Evolutionary conservation across 2,797 vertebrate species (phyloP).

Genomic region (Anguilla anguilla): DNA sequence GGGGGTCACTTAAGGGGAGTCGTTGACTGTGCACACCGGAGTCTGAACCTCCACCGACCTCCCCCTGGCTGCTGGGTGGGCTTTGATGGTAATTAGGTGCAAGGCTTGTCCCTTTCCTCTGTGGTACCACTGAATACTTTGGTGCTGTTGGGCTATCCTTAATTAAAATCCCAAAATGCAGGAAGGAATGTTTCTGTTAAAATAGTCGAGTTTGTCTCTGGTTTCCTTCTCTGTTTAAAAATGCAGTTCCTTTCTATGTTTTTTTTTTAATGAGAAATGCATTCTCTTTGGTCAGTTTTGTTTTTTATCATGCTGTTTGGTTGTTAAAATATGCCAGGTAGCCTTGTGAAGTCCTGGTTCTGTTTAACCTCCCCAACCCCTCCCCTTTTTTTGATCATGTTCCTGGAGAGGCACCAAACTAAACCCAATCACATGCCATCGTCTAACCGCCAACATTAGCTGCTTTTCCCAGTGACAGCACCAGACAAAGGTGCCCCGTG

Average conservation of each 20-base stretch:
- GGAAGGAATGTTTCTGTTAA: conserved; percentile 17
- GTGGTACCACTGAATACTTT: neutral
- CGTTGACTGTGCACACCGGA: neutral
- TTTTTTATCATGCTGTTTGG: neutral
- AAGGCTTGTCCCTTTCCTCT: neutral
- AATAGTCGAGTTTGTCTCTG: neutral
- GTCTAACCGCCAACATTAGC: neutral
- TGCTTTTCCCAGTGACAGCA: neutral
- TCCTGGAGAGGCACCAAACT: neutral
- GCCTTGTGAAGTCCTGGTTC: neutral
- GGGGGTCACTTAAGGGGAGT: conserved; percentile 48
- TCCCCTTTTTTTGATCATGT: neutral
- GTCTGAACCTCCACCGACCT: conserved; percentile 8
- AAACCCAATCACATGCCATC: neutral
- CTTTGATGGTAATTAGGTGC: conserved; percentile 10
- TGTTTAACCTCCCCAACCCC: neutral
- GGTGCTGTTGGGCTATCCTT: conserved; percentile 3
- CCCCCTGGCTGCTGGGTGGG: conserved; percentile 13
- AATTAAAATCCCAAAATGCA: conserved; percentile 15
- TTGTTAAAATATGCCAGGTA: neutral
- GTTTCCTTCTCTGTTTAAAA: neutral
- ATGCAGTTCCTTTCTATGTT: neutral
- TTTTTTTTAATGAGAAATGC: neutral
- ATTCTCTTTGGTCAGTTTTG: neutral
- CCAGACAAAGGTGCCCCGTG: neutral